Evolutionary conservation across 2,888 invertebrate genomes (phyloP).

Genomic region (Acanthosepion pharaonis): DNA sequence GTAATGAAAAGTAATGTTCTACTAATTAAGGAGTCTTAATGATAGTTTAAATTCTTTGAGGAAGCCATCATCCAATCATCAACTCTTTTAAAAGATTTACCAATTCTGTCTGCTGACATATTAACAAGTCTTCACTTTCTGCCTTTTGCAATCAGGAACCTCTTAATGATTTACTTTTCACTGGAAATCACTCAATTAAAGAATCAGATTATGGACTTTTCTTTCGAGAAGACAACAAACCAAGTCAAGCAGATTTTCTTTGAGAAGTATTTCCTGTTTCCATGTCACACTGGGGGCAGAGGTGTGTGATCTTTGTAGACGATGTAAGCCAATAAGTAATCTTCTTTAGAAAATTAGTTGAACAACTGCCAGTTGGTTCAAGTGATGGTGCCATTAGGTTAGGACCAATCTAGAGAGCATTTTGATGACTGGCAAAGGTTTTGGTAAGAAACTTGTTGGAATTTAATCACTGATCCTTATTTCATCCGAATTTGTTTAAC

Average conservation of each 20-base stretch:
- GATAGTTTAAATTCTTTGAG: neutral
- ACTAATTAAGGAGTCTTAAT: neutral
- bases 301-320: neutral
- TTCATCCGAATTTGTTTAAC: neutral
- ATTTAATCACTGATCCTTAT: neutral
- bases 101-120: neutral
- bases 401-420: neutral
- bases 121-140: neutral
- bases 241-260: neutral
- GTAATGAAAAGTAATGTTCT: neutral
- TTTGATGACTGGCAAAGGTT: neutral
- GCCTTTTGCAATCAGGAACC: neutral
- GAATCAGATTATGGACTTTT: neutral
- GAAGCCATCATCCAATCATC: neutral
- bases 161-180: neutral
- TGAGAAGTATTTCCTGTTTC: neutral
- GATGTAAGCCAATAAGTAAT: neutral
- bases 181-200: neutral
- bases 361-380: neutral
- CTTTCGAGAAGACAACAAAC: too few species aligned
- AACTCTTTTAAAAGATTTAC: neutral
- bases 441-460: neutral
- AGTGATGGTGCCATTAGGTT: neutral
- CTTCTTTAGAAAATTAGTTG: constrained; percentile 13
- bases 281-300: neutral